Conservation (phyloP, 1,140 invertebrate genomes). For the Brachionus paranguensis region DNA sequence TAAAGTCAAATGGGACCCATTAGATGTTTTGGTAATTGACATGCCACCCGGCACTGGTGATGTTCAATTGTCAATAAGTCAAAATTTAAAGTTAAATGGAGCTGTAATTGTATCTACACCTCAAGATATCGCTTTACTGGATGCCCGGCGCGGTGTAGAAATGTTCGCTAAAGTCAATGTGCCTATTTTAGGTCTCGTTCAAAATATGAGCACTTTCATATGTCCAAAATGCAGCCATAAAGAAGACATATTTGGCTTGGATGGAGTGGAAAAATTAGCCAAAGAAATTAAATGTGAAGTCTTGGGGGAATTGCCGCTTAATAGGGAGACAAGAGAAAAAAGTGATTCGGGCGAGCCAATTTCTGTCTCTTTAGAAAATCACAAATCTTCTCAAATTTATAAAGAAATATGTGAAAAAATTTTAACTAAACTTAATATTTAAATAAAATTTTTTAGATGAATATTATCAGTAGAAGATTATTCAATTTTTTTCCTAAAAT, state of each 20-base stretch:
- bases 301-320: slow-evolving; percentile 63
- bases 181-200: slow-evolving; percentile 2
- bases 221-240: slow-evolving; percentile 19
- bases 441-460: slow-evolving; percentile 39
- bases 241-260: slow-evolving; percentile 33
- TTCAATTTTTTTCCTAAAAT: neutral
- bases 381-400: neutral
- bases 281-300: neutral
- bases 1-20: slow-evolving; percentile 60
- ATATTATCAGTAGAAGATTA: slow-evolving; percentile 12
- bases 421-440: slow-evolving; percentile 18
- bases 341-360: slow-evolving; percentile 68
- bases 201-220: slow-evolving; percentile 31
- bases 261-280: neutral
- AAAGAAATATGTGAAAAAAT: slow-evolving; percentile 32
- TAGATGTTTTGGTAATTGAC: slow-evolving; percentile 36
- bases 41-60: slow-evolving; percentile 39
- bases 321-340: slow-evolving; percentile 63
- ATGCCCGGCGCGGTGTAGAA: neutral
- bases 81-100: slow-evolving; percentile 68
- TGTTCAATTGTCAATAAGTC: slow-evolving; percentile 48
- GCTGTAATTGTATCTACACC: slow-evolving; percentile 28
- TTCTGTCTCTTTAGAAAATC: slow-evolving; percentile 62
- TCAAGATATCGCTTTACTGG: slow-evolving; percentile 26
- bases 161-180: slow-evolving; percentile 18